phyloP scores from a whole-genome alignment of 37 sponge, comb jelly and placozoan species.

The Petrosia ficiformis region DNA sequence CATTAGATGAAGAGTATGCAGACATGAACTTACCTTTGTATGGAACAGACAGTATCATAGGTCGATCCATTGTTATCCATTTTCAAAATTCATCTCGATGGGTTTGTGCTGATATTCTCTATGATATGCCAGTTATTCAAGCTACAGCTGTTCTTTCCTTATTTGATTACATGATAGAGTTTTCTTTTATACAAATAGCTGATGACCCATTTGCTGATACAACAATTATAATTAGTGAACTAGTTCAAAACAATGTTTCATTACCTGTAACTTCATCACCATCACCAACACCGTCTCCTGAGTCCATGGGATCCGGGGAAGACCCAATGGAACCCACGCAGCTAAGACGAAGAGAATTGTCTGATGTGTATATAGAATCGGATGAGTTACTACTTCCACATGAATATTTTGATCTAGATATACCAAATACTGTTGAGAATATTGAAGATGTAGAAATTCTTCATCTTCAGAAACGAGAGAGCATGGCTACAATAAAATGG shows the following conservation, averaged over 20 bases:
- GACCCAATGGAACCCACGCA: too few relatives aligned
- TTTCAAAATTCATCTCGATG: conserved; percentile 9
- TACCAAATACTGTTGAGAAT: too few relatives aligned
- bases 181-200: conserved; percentile 46
- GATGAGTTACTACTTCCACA: too few relatives aligned
- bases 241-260: too few relatives aligned
- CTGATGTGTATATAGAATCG: too few relatives aligned
- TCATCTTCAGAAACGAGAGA: too few relatives aligned
- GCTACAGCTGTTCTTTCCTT: conserved; percentile 15
- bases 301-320: too few relatives aligned
- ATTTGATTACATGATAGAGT: too few relatives aligned
- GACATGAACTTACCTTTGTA: conserved; percentile 68
- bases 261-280: not conserved
- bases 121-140: not conserved
- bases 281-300: conserved; percentile 1
- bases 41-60: conserved; percentile 61
- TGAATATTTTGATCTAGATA: too few relatives aligned
- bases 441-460: too few relatives aligned
- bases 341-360: too few relatives aligned
- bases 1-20: conserved; percentile 1
- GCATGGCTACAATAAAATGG: too few relatives aligned
- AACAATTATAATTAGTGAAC: conserved; percentile 41
- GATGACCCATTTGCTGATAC: conserved; percentile 64
- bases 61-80: conserved; percentile 69
- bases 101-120: conserved; percentile 55